Percentiles rank a stretch among this genome's conserved stretches.
These are phyloP conservation scores for Pseudorectes ferrugineus DNA, from an alignment of 2,113 vertebrate species.

Conservation along the genomic window DNA sequence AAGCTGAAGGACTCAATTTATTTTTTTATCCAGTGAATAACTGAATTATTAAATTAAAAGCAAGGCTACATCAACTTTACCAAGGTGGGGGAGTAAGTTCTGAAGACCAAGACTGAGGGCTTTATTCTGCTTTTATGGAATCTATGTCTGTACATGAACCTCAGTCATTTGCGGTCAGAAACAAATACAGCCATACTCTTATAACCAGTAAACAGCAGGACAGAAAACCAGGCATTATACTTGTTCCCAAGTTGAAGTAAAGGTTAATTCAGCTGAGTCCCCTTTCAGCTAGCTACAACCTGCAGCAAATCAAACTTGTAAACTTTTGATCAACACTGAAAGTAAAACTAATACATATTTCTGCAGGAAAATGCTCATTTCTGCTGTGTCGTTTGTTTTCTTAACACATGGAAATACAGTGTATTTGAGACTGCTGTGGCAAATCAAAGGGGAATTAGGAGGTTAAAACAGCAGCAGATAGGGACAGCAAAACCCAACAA, in stretches of 20 bases:
- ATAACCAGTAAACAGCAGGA: background rate
- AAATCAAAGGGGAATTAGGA: background rate
- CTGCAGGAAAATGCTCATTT: background rate
- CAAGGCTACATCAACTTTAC: background rate
- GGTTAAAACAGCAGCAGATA: background rate
- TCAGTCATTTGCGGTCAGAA: background rate
- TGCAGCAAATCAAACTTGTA: background rate
- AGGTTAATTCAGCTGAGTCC: background rate
- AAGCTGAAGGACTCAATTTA: conserved; percentile 4
- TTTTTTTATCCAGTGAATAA: conserved; percentile 1
- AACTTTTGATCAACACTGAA: background rate
- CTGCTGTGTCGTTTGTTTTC: background rate
- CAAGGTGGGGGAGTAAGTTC: background rate
- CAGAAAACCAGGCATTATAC: background rate
- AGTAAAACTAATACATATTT: background rate
- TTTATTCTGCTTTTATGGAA: background rate
- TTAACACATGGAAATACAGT: background rate
- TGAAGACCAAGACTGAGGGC: background rate
- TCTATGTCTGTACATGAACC: background rate
- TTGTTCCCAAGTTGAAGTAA: background rate
- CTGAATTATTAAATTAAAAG: conserved; percentile 41
- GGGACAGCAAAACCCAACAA: background rate
- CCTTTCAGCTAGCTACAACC: background rate
- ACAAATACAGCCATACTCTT: background rate
- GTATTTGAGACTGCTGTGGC: background rate